A percentile compares a stretch with the other conserved stretches of the same genome.
These are phyloP conservation scores for Drosophila ezoana DNA, from an alignment of 2,888 invertebrate species.

Conservation along the genomic window DNA sequence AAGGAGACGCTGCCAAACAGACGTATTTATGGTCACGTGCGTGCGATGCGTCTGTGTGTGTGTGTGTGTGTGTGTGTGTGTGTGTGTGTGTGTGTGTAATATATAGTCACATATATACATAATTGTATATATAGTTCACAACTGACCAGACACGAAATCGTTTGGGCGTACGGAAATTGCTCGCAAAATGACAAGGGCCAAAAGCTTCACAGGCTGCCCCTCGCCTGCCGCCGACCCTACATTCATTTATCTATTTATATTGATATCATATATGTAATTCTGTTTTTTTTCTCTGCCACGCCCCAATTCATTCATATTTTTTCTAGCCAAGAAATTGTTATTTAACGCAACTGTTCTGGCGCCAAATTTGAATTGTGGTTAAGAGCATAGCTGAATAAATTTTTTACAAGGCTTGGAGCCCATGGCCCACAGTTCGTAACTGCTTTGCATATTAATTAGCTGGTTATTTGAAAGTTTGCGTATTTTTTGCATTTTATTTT, in stretches of 20 bases:
- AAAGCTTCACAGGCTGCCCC: constrained; percentile 1
- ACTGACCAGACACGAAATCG: constrained; percentile 55
- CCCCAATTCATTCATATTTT: constrained; percentile 17
- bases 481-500: constrained; percentile 9
- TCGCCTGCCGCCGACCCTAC: constrained; percentile 3
- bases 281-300: background rate
- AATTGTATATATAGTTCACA: constrained; percentile 3
- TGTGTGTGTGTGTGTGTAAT: constrained; percentile 8
- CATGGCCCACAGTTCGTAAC: constrained; percentile 16
- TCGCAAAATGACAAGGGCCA: constrained; percentile 45
- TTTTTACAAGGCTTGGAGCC: constrained; percentile 13
- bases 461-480: constrained; percentile 28
- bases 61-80: constrained; percentile 5
- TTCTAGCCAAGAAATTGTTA: constrained; percentile 32
- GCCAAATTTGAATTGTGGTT: constrained; percentile 41
- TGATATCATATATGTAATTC: constrained; percentile 14
- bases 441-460: constrained; percentile 70
- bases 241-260: constrained; percentile 34
- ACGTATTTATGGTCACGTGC: constrained; percentile 79
- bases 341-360: constrained; percentile 54
- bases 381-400: constrained; percentile 3
- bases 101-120: constrained; percentile 5
- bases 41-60: constrained; percentile 13
- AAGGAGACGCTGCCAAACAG: constrained; percentile 22
- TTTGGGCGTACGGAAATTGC: constrained; percentile 42